Evolutionary conservation across 2,888 invertebrate species (phyloP), one percentile per base, ranked within the genome.

Genomic region (Ennomos fuscantarius): DNA sequence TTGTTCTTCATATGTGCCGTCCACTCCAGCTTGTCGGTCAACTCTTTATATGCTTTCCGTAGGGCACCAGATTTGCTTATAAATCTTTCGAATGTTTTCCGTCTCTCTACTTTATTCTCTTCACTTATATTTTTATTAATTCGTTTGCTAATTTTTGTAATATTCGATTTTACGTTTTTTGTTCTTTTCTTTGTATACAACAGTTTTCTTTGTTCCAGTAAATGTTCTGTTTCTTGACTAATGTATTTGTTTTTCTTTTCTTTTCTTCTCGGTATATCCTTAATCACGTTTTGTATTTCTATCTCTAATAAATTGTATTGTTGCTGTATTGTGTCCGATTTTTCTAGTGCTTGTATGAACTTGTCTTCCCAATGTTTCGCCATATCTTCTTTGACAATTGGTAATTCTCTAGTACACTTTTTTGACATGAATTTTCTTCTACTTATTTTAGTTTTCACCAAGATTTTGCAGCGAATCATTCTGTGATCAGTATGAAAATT

Each of bases 401-500:
- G 9, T n/a, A 36, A 36, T n/a, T 46, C 8, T 36, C 13, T n/a
- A n/a, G 24, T 2, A 47, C 9, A 10, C 34, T 40, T 13, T 13
- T 40, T 9, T 9, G 8, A 15, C n/a, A n/a, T n/a, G n/a, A n/a
- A 12, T 31, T 1, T n/a, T n/a, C 32, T n/a, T 9, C 9, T 10
- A 32, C 32, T 47, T 39, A 31, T 37, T 11, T 1, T 9, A 39
- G 8, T 9, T 13, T 12, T 48, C 2, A 40, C 1, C 1, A 9
- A 1, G 8, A 48, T 2, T 48, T 40, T 3, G 33, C 48, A 48
- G 10, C 48, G 31, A 6, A 48, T 24, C 33, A 48, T 40, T 33
- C 40, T 40, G 9, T 48, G 48, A 10, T 48, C 48, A n/a, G 48
- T 48, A 10, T 40, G 12, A 9, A 48, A 48, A 9, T 40, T 40